Base-by-base conservation (phyloP, 2,888 invertebrate species). In the Unio pictorum region DNA sequence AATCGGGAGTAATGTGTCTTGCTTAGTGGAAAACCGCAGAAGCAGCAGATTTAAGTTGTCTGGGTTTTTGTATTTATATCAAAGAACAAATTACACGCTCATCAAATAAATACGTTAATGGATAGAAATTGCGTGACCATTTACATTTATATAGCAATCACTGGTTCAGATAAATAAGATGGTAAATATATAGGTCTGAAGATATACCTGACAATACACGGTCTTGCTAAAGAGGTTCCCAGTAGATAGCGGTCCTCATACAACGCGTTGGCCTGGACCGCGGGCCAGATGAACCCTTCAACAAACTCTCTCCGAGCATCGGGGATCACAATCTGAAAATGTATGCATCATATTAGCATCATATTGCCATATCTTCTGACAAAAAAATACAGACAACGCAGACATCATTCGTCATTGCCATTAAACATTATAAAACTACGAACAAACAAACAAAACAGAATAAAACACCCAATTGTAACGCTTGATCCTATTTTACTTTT, bases 201-300 rank as follows among this genome's bases (percentile, higher is more conserved):
- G 15, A 62, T 75, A 62, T 77, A 89, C 89, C 93, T 93, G 17
- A 94, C 93, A 72, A 96, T 96, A 87, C 95, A 95, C 0, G 96
- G 95, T 8, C 96, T 91, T 0, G 95, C 95, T 70, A 96, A 90
- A 0, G 96, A 93, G 1, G 96, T 96, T 8, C 96, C 96, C 74
- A 94, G 83, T 71, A 95, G 92, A 90, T 96, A 96, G 0, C 95
- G 64, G 64, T 89, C 89, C 73, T 90, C 89, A 73, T 90, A 90
- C 17, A 83, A 80, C 28, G 84, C 83, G 67, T 88, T 88, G 89
- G 94, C 94, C 86, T 94, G 94, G 20, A 96, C 91, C 0, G 94
- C 93, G 0, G 95, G 94, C 92, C 95, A 93, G 85, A 95, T 94
- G 87, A 94, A 96, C 60, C 94, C 93, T 64, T 92, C 91, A 0